Evolutionary conservation across 2,113 vertebrate genomes (phyloP), one percentile per base, ranked within the genome.

Genomic region (Empidonax alnorum): DNA sequence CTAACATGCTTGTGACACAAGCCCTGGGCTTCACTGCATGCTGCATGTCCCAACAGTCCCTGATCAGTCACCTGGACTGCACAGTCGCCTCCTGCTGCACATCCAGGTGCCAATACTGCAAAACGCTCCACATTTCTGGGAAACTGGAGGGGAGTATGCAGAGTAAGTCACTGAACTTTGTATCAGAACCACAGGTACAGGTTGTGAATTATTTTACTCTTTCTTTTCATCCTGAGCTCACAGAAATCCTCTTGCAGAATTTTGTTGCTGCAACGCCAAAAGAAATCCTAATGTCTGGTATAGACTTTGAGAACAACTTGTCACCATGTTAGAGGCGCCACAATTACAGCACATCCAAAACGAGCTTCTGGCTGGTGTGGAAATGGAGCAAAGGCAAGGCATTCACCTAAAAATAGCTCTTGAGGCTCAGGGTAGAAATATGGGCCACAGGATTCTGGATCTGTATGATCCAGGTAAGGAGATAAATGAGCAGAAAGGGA

Each of bases 241-340:
- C 44, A 74, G 61, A 82, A 82, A 61, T 78, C 31, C 21, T 82
- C 55, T 30, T 52, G 58, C 63, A 84, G 65, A 85, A 39, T 24
- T 62, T 67, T 72, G 14, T 52, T 77, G 15, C 59, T 85, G 59
- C 17, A 53, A 63, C 53, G 67, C 47, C 65, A 44, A 47, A 66
- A 68, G 27, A 39, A 81, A 85, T 50, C 55, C 61, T 59, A 56
- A 74, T 69, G n/a, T 72, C n/a, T 44, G 35, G 21, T 65, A 16
- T 9, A 5, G 33, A 41, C 22, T 41, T 62, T 35, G 77, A 59
- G 52, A 63, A 20, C 55, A 49, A 33, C 35, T 65, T 72, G 41
- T 50, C 14, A 0, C 52, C n/a, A 28, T 5, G 0, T 63, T 85
- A 65, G 53, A 1, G 0, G 37, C 42, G 24, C 68, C 31, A 21